Evolutionary conservation across 35 echinoderm and acorn worm species (phyloP), one percentile per base, ranked within the genome.

Genomic region (Heliocidaris erythrogramma): DNA sequence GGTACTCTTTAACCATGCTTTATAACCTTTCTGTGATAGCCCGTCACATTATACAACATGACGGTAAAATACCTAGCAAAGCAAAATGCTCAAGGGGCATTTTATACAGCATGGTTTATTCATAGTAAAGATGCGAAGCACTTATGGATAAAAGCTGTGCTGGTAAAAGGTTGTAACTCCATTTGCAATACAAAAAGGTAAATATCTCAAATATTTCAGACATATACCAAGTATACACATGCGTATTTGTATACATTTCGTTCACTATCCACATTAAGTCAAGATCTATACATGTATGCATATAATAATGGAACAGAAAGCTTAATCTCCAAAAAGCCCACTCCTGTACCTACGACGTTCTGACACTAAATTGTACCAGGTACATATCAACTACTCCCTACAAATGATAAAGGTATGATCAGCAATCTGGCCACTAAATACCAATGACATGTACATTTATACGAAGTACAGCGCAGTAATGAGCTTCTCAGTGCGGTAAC

Each of bases 401-500:
- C 18, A 0, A 78, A 78, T 78, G 27, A 69, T 24, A 69, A 69
- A 16, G 24, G 21, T n/a, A 78, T 78, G 65, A 78, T 78, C 21
- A 78, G 21, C 4, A 78, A 27, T 27, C n/a, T 78, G 65, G 65
- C 65, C 21, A 78, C 65, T 78, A 78, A 17, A 78, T 78, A 78
- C 65, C 65, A 78, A 78, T n/a, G 65, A 27, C 65, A 78, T 78
- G 65, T 27, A 78, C 65, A 78, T 78, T 78, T 78, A 78, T 78
- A 78, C 65, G n/a, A 78, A 78, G 65, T 78, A 78, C 27, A 8
- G 27, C 0, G 65, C 65, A 27, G 27, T 78, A 18, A 78, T 78
- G 65, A 78, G 65, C 65, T 78, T 27, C 17, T 78, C 7, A 27
- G 27, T 5, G 27, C 21, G 18, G 65, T 78, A 78, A 78, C 65